These are phyloP conservation scores for Manis javanica DNA, from an alignment of 2,797 vertebrate species.

Conservation along the genomic window DNA sequence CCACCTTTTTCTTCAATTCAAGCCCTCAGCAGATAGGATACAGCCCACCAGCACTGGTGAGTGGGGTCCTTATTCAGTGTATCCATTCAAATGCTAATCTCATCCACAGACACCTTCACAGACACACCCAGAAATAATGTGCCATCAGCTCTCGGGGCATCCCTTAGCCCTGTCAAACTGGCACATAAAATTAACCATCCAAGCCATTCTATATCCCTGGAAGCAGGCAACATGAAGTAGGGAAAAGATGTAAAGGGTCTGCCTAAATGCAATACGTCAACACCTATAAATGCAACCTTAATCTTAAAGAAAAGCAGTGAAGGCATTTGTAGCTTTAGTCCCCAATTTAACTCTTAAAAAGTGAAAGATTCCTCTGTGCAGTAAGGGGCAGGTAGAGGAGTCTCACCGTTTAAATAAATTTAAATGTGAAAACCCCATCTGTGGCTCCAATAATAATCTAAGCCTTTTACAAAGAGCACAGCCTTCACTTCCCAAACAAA, in stretches of 20 bases:
- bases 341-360: background rate
- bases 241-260: background rate
- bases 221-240: background rate
- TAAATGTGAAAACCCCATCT: background rate
- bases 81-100: background rate
- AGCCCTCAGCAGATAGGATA: no score
- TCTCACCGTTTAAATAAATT: background rate
- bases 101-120: background rate
- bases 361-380: background rate
- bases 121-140: background rate
- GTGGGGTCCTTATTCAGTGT: no score
- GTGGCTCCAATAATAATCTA: background rate
- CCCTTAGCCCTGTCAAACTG: background rate
- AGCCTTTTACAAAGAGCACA: background rate
- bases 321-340: background rate
- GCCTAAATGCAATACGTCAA: background rate
- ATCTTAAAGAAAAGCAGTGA: background rate
- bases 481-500: background rate
- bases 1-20: background rate
- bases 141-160: no score
- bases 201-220: background rate
- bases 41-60: background rate
- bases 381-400: background rate
- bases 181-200: background rate
- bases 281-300: background rate